These are phyloP conservation scores for Clanis bilineata DNA, from an alignment of 2,888 invertebrate genomes.

Conservation along the genomic window DNA sequence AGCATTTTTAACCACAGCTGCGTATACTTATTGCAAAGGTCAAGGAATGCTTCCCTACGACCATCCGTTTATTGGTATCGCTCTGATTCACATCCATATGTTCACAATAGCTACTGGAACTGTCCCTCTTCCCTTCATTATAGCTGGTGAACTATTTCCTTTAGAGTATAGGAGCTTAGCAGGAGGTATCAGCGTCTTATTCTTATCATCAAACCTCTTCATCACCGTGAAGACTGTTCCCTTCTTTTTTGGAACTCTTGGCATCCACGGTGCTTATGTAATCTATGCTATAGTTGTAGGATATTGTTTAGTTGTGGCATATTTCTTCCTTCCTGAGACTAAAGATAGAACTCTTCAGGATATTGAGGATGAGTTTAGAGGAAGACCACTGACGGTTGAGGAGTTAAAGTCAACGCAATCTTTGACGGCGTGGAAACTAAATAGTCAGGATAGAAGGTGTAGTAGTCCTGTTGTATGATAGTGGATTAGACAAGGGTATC, in stretches of 20 bases:
- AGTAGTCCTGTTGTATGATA: slow-evolving; percentile 12
- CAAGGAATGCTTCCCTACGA: slow-evolving; percentile 38
- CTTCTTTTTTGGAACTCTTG: slow-evolving; percentile 45
- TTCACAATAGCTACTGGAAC: slow-evolving; percentile 22
- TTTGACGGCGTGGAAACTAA: slow-evolving; percentile 27
- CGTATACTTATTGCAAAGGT: slow-evolving; percentile 46
- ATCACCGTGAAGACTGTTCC: slow-evolving; percentile 57
- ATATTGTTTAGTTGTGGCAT: slow-evolving; percentile 52
- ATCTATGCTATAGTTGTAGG: slow-evolving; percentile 52
- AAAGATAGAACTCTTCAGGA: slow-evolving; percentile 30
- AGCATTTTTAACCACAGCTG: slow-evolving; percentile 44
- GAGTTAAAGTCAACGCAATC: slow-evolving; percentile 34
- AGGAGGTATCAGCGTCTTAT: slow-evolving; percentile 24
- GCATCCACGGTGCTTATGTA: slow-evolving; percentile 53
- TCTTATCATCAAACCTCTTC: slow-evolving; percentile 55
- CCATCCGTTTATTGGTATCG: slow-evolving; percentile 33
- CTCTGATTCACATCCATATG: slow-evolving; percentile 27
- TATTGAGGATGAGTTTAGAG: slow-evolving; percentile 28
- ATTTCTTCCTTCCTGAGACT: slow-evolving; percentile 60
- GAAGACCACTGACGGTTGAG: slow-evolving; percentile 40
- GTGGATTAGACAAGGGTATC: neutral
- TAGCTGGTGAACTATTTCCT: slow-evolving; percentile 26
- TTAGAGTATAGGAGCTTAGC: slow-evolving; percentile 21
- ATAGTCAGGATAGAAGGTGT: slow-evolving; percentile 14
- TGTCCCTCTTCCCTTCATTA: slow-evolving; percentile 19